Base-by-base conservation (phyloP, 1,140 invertebrate genomes). In the Habropoda laboriosa region DNA sequence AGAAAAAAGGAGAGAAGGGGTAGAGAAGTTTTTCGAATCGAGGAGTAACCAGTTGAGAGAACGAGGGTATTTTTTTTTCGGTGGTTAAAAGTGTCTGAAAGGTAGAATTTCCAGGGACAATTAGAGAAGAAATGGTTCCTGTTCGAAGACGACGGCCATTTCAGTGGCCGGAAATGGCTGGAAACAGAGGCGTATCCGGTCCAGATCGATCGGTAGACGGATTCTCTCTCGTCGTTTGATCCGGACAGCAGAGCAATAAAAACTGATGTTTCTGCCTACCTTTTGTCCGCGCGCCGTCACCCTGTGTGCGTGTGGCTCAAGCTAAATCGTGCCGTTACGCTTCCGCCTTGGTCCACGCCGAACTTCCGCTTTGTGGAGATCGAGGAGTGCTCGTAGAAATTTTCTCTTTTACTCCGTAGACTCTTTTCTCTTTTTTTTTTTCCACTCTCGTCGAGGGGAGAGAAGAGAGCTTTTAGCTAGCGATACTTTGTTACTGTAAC, bases 251-350 rank as follows among this genome's bases (percentile, higher is more conserved):
- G 32, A 72, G 51, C 40, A 72, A 80, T 85, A 84, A 85, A 80
- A 80, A 79, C 61, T 74, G 55, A 79, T 77, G 70, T 63, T 77
- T 84, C 77, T 82, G 85, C 86, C 86, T 87, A 87, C 86, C 86
- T 87, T 87, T 87, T 72, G 47, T 84, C 68, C 51, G 58, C 70
- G 58, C 70, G 76, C 45, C 51, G 79, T 71, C 58, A 40, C 79
- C 79, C 70, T 74, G 66, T 76, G 76, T 47, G 51, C 64, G 55
- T 55, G 72, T 55, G 45, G 51, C 79, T 53, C 77, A 67, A 57
- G n/a, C 42, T 40, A 74, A 40, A 45, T 16, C 49, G 49, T 24
- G 30, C 10, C 47, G 38, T 53, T 49, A 68, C 66, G 57, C 27
- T 66, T 45, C 38, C n/a, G 27, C 32, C 35, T 49, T 10, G 53